Evolutionary conservation across 2,797 vertebrate genomes (phyloP), one percentile per base, ranked within the genome.

Genomic region (Eulemur rubriventer): DNA sequence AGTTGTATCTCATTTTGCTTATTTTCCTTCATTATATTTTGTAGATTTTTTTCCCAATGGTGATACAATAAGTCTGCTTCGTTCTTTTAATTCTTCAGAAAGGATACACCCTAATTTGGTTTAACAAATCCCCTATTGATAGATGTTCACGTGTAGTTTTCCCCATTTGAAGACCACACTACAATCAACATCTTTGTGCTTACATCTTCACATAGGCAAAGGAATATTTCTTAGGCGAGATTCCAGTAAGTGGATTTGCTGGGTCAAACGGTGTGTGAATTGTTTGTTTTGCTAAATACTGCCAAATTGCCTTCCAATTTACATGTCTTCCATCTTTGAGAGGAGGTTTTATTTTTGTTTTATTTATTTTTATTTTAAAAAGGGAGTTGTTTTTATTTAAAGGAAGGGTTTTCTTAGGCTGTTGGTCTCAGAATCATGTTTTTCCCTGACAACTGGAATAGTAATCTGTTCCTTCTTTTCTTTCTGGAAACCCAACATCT

Each of bases 331-430:
- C 76, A 90, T 48, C 72, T 85, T n/a, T 46, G 16, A 57, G 63
- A 30, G 33, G 28, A 69, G 35, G 75, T 73, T 91, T 89, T 65
- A 12, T 80, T 96, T 96, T 75, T 67, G 22, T 70, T 86, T 69
- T 85, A 57, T 90, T 95, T 95, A 35, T 79, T 94, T 91, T 94
- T 95, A 26, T 86, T 96, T 94, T 80, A n/a, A 89, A 89, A 33
- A 67, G 20, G n/a, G 20, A 26, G 3, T 88, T 35, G 24, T 55
- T 81, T 76, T 91, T 59, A 75, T 65, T 78, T 79, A 38, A 69
- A 81, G 52, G 75, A 52, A 59, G 22, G 33, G 30, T 86, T 52
- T 93, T 96, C 90, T 89, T 67, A 59, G 57, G 55, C 83, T 92
- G 38, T 87, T 92, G 55, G 33, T 76, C 55, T 94, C 52, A 6